These are phyloP conservation scores for Oligia latruncula DNA, from an alignment of 2,888 invertebrate species.

Conservation along the genomic window DNA sequence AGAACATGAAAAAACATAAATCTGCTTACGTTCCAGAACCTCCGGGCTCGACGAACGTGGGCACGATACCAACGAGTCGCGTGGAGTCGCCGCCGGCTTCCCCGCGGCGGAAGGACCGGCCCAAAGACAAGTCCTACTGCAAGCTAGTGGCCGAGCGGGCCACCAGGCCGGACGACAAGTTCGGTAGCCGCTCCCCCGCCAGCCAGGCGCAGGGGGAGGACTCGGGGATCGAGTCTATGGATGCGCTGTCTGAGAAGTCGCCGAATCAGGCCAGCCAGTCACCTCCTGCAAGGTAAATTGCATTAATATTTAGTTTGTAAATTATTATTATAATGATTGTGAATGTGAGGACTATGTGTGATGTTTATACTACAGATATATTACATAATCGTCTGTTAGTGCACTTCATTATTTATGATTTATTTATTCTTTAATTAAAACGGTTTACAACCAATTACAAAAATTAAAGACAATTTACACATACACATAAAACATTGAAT, in stretches of 20 bases:
- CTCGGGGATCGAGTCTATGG: constrained; percentile 98
- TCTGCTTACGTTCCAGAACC: constrained; percentile 77
- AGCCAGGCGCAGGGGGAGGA: constrained; percentile 94
- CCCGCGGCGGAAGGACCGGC: constrained; percentile 82
- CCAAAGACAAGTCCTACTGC: constrained; percentile 90
- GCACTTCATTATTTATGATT: too few species aligned
- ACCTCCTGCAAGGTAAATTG: constrained; percentile 84
- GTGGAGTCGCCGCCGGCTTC: constrained; percentile 81
- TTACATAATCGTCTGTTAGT: too few species aligned
- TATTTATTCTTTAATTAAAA: too few species aligned
- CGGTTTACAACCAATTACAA: too few species aligned
- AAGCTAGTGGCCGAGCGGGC: constrained; percentile 89
- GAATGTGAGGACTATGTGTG: not conserved
- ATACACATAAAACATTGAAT: too few species aligned
- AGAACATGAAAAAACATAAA: constrained; percentile 34
- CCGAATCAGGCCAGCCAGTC: constrained; percentile 96
- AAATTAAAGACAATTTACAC: too few species aligned
- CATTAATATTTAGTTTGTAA: not conserved
- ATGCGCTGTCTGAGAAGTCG: constrained; percentile 97
- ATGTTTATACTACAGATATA: too few species aligned
- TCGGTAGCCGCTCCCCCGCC: constrained; percentile 85
- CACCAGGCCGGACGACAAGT: constrained; percentile 78
- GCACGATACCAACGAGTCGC: constrained; percentile 88
- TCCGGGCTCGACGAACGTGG: constrained; percentile 93
- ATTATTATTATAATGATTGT: not conserved